These are phyloP conservation scores for Pygmarrhopalites habei DNA, from an alignment of 1,140 invertebrate genomes.

Conservation along the genomic window DNA sequence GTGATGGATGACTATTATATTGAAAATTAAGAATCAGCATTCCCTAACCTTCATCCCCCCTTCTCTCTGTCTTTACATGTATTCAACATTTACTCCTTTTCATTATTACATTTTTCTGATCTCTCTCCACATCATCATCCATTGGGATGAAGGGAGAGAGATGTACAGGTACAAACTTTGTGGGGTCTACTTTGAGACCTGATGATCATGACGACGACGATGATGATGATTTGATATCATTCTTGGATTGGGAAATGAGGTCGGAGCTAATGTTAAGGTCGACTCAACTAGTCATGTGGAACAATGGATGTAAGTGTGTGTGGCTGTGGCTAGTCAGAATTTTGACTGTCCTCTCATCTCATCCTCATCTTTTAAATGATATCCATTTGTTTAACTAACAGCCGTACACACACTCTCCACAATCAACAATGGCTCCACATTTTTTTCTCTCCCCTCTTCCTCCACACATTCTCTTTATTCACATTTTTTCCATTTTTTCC, in stretches of 20 bases:
- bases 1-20: too few species aligned
- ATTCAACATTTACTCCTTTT: too few species aligned
- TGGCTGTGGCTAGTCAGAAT: too few species aligned
- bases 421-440: neutral
- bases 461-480: neutral
- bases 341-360: too few species aligned
- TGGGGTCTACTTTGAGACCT: neutral
- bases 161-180: too few species aligned
- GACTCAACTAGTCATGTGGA: conserved; percentile 27
- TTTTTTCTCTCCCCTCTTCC: neutral
- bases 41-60: too few species aligned
- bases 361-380: neutral
- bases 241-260: conserved; percentile 21
- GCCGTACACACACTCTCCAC: too few species aligned
- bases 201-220: neutral
- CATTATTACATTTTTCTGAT: too few species aligned
- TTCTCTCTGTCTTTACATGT: too few species aligned
- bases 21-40: too few species aligned
- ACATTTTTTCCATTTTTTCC: neutral
- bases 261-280: conserved; percentile 28
- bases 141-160: too few species aligned
- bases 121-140: too few species aligned
- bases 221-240: neutral
- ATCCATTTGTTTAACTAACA: neutral
- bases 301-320: conserved; percentile 16